Conservation (phyloP, 2,888 invertebrate genomes). For the Trissolcus japonicus region DNA sequence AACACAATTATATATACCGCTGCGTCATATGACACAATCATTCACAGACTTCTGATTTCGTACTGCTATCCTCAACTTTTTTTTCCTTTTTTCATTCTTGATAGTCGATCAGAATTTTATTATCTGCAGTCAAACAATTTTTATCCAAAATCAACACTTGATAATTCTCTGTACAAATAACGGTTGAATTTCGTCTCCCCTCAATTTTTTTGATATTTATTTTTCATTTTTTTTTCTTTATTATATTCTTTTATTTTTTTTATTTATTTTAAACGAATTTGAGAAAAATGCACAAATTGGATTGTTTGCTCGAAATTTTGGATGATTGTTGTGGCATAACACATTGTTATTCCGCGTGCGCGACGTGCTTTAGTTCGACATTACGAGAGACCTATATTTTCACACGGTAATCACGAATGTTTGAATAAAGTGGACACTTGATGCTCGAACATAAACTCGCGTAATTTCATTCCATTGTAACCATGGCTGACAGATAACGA, state of each 20-base stretch:
- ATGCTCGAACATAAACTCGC: slow-evolving; percentile 3
- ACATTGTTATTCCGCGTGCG: slow-evolving; percentile 24
- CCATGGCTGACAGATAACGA: slow-evolving; percentile 2
- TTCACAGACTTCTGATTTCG: neutral
- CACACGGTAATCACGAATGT: slow-evolving; percentile 30
- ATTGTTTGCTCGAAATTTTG: slow-evolving; percentile 13
- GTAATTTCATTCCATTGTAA: slow-evolving; percentile 13
- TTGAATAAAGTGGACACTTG: slow-evolving; percentile 37
- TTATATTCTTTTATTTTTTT: too few species aligned
- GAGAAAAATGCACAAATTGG: neutral
- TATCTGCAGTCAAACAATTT: too few species aligned
- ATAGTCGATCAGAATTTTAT: too few species aligned
- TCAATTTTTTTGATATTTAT: too few species aligned
- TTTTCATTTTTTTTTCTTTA: too few species aligned
- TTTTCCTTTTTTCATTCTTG: too few species aligned
- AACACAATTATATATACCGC: slow-evolving; percentile 15
- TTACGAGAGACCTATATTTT: slow-evolving; percentile 30
- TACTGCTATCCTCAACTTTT: too few species aligned
- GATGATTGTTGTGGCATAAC: slow-evolving; percentile 13
- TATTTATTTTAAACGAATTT: too few species aligned
- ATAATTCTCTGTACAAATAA: too few species aligned
- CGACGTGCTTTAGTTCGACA: slow-evolving; percentile 16
- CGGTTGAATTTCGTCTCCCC: too few species aligned
- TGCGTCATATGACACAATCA: neutral
- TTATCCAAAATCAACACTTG: too few species aligned